Base-by-base conservation (phyloP, 1,140 invertebrate genomes). In the Piezodorus guildinii region DNA sequence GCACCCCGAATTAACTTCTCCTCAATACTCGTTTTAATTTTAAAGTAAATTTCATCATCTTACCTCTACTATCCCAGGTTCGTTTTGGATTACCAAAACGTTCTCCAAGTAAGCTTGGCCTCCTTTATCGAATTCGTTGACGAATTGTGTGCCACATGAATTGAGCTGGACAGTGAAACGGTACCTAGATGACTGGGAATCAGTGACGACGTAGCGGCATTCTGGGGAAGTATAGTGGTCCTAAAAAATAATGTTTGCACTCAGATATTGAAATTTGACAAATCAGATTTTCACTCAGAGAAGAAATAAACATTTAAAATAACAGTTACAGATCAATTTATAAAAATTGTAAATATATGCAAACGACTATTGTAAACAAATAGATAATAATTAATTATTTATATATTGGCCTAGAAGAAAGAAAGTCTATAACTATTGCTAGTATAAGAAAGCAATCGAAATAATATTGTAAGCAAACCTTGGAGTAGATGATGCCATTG, bases 81-180 rank as follows among this genome's bases (percentile, higher is more conserved):
- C 87, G 69, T 90, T 88, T 72, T 84, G 88, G 2, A 90, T 73
- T 27, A 91, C 87, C 9, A 91, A 72, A 6, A 88, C 83, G 70
- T 89, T 90, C 71, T 91, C 87, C 61, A 91, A 74, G 69, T 90
- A 90, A 0, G 87, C 85, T 68, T 87, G 82, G 15, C 85, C 86
- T 19, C 78, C 79, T 70, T 83, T 77, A 14, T 83, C 85, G 67
- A 88, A 87, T 60, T 85, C 83, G 69, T 88, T 88, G 68, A 89
- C 82, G 71, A 88, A 90, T 73, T 87, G 83, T 0, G 87, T 88
- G 25, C 88, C 89, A 70, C 89, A 91, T 12, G 82, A 83, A 63
- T 89, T 83, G n/a, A 88, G 71, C 68, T 76, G 83, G 3, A 91
- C 82, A 0, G 85, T 88, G 72, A 91, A 90, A 1, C 83, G 81